phyloP scores from a whole-genome alignment of 1,140 invertebrate genomes.

The Lamellibrachia luymesi region DNA sequence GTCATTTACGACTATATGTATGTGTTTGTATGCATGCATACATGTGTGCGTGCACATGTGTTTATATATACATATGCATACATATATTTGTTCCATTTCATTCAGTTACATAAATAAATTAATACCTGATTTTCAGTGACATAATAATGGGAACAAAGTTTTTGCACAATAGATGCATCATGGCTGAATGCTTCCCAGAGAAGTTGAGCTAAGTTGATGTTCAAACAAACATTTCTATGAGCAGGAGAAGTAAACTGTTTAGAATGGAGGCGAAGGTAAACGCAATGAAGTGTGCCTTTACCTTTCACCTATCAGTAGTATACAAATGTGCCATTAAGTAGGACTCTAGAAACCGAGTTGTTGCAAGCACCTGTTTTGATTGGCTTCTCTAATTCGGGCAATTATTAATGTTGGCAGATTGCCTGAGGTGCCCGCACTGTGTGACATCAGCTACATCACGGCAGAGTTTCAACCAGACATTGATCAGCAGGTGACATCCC shows the following conservation, averaged over 20 bases:
- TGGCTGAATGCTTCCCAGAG: neutral
- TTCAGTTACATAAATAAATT: too few relatives aligned
- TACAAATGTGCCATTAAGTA: too few relatives aligned
- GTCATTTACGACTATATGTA: too few relatives aligned
- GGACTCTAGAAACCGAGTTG: too few relatives aligned
- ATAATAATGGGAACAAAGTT: neutral
- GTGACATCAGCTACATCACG: slow-evolving; percentile 44
- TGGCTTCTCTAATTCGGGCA: too few relatives aligned
- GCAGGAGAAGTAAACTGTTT: neutral
- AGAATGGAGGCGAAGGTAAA: neutral
- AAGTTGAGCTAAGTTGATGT: neutral
- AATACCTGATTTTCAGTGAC: neutral
- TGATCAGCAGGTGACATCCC: slow-evolving; percentile 33
- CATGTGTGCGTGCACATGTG: too few relatives aligned
- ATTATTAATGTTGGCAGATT: slow-evolving; percentile 35
- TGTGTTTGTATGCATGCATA: too few relatives aligned
- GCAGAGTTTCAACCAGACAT: slow-evolving; percentile 33
- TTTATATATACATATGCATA: too few relatives aligned
- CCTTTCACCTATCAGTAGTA: too few relatives aligned
- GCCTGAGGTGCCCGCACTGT: slow-evolving; percentile 46
- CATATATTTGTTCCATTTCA: too few relatives aligned
- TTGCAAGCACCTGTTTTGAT: too few relatives aligned
- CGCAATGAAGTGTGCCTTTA: too few relatives aligned
- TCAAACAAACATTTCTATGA: neutral
- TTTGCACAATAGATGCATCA: neutral